Base-by-base conservation (phyloP, 2,888 invertebrate genomes). In the Epinotia demarniana region DNA sequence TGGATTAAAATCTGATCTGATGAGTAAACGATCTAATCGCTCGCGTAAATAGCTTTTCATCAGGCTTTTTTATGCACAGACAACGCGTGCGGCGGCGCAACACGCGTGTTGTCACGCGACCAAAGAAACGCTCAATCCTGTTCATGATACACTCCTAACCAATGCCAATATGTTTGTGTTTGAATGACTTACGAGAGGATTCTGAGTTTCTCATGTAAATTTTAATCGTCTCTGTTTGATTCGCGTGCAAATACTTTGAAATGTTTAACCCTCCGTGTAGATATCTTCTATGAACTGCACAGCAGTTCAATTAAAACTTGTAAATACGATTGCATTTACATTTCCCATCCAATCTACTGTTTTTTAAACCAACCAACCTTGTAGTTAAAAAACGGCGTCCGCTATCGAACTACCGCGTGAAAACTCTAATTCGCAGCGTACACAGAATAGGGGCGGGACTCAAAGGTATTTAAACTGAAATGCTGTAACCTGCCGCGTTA, bases 391-490 rank as follows among this genome's bases (percentile, higher is more conserved):
- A 60, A 67, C 66, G 53, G 46, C 46, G 58, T 57, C 63, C 57
- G 33, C 46, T 64, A 74, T 70, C 33, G 69, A 69, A 69, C 70
- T 58, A 63, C 58, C 64, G 57, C 19, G 70, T 70, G 70, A 70
- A 75, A 75, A 75, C 70, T 70, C 69, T 74, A 74, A 74, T 70
- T 74, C 70, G 57, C 49, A 39, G n/a, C 61, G 70, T 60, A 64
- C 70, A 64, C 60, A 67, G 73, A 72, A 61, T 63, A 68, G 63
- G 63, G 19, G 43, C 33, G 39, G 33, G 46, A 63, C 64, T 75
- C 62, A 73, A 69, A 73, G 71, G 76, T 72, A 68, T 71, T 73
- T 71, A 61, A 68, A 77, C 77, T 73, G 73, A 78, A 78, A 77
- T 73, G 75, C 46, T 57, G 70, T 11, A 53, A 66, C 66, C 27